These are phyloP conservation scores for Nephotettix cincticeps DNA, from an alignment of 1,140 invertebrate genomes.

Conservation along the genomic window DNA sequence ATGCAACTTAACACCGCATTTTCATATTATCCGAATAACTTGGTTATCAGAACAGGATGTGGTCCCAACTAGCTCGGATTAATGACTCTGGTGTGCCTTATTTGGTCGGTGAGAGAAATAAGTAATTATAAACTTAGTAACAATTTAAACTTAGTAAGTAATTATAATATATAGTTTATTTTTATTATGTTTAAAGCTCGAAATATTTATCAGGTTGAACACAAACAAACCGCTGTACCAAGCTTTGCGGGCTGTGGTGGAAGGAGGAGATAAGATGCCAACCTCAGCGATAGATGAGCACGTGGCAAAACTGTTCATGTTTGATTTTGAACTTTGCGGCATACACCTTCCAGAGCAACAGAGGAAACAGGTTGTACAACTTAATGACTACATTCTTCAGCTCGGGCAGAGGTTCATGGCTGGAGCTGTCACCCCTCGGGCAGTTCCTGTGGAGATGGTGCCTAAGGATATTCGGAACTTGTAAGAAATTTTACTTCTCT, in stretches of 20 bases:
- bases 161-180: too few relatives aligned
- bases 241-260: constrained; percentile 66
- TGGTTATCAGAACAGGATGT: too few relatives aligned
- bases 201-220: constrained; percentile 71
- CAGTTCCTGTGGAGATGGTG: constrained; percentile 61
- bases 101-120: too few relatives aligned
- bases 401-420: constrained; percentile 86
- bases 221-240: constrained; percentile 83
- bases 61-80: too few relatives aligned
- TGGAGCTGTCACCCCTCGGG: constrained; percentile 64
- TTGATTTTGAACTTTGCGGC: constrained; percentile 96
- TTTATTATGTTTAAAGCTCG: too few relatives aligned
- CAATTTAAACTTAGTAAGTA: too few relatives aligned
- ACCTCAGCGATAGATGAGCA: constrained; percentile 78
- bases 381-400: constrained; percentile 80
- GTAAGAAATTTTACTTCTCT: constrained; percentile 64
- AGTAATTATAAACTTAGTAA: too few relatives aligned
- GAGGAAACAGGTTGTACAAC: constrained; percentile 72
- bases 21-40: too few relatives aligned
- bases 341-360: constrained; percentile 86
- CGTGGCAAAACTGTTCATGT: constrained; percentile 85
- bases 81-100: too few relatives aligned
- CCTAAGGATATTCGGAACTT: constrained; percentile 70
- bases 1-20: too few relatives aligned
- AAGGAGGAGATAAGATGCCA: constrained; percentile 65